Base-by-base conservation (phyloP, 2,113 vertebrate genomes). In the Actenoides hombroni region DNA sequence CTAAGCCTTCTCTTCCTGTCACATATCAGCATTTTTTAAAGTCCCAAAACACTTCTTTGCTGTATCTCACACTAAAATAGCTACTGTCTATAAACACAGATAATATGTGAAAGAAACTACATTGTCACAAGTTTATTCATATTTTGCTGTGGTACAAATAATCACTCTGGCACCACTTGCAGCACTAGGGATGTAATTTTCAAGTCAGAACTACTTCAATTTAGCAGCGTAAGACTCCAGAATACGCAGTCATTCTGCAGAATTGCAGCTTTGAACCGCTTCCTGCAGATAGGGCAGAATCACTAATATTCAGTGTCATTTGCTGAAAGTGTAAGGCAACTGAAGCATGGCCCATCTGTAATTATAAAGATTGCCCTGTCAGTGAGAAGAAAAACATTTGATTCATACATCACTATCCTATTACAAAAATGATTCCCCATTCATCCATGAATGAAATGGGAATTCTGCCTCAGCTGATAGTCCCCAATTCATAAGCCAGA, bases 361-460 rank as follows among this genome's bases (percentile, higher is more conserved):
- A 96, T 97, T 92, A 84, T n/a, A 96, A 92, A 95, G 84, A 81
- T 74, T 54, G 48, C 54, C 65, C 67, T 95, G 86, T 85, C 92
- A 79, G 28, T 48, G 75, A 90, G 80, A 97, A 97, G 84, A 96
- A 95, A 93, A 94, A 68, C 44, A 85, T 77, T 93, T 73, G 61
- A 95, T 86, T 92, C 73, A 71, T 88, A 79, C 51, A 70, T 26
- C 68, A 79, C 39, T 68, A 13, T 86, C 31, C 57, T 88, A 42
- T 88, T 33, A 76, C 14, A 64, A 86, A 88, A 92, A 82, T 78
- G 54, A 37, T 39, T 87, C 64, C 25, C 21, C 40, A 42, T 37
- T 88, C 69, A 88, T 59, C 73, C 80, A 75, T 49, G 42, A 92
- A 89, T 56, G 48, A 89, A 92, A 82, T 23, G 29, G 60, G 69